phyloP scores from a whole-genome alignment of 2,797 vertebrate genomes.

The Heliangelus exortis region DNA sequence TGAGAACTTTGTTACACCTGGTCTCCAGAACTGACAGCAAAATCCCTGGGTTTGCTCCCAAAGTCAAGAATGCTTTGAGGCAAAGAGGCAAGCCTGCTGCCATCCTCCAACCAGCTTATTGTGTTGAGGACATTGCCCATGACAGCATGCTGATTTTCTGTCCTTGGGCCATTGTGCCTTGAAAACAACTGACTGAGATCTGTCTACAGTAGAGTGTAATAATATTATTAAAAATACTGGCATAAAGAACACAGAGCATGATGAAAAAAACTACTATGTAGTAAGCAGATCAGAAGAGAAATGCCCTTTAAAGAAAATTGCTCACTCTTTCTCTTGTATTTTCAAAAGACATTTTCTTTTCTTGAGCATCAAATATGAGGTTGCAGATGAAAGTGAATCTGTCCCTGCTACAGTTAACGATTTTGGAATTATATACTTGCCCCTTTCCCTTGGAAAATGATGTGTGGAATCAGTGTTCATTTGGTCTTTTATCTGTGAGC shows the following conservation, averaged over 20 bases:
- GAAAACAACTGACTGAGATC: constrained; percentile 24
- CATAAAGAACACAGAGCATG: constrained; percentile 28
- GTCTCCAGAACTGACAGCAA: constrained; percentile 46
- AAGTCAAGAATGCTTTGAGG: constrained; percentile 25
- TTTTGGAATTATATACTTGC: background rate
- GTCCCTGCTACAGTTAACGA: background rate
- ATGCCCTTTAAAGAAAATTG: background rate
- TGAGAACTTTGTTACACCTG: constrained; percentile 12
- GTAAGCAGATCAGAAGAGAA: constrained; percentile 12
- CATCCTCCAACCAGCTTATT: constrained; percentile 27
- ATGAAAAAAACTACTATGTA: background rate
- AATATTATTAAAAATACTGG: constrained; percentile 61
- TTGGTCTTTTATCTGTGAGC: constrained; percentile 41
- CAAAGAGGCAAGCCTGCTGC: constrained; percentile 36
- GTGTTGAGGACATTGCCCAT: constrained; percentile 45
- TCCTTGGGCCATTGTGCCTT: constrained; percentile 63
- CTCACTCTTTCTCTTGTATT: background rate
- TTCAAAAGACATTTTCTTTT: constrained; percentile 6
- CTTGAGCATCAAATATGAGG: background rate
- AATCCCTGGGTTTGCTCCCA: constrained; percentile 44
- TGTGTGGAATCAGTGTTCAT: background rate
- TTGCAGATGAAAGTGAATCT: background rate
- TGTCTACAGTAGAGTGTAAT: constrained; percentile 27
- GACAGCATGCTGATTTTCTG: constrained; percentile 45
- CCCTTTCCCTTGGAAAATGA: background rate